Evolutionary conservation across 2,797 vertebrate genomes (phyloP), one percentile per base, ranked within the genome.

Genomic region (Acrocephalus scirpaceus): DNA sequence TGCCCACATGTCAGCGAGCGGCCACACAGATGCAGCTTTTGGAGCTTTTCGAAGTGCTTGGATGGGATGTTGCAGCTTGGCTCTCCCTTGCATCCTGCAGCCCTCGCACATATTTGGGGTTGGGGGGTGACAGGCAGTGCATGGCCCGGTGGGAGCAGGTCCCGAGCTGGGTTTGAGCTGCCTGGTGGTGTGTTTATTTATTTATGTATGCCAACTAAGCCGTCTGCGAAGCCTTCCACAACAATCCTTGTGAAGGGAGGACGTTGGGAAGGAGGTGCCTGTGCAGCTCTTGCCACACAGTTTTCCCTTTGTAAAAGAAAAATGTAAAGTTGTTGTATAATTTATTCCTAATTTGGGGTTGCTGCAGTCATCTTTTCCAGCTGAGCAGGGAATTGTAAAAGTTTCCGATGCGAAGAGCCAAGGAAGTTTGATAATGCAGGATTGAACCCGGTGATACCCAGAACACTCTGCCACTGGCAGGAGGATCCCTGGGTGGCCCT

Each of bases 291-390:
- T 74, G 90, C 93, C 93, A 58, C 83, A 83, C 90, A 67, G 77
- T 96, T 97, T 95, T 80, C 84, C 86, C 84, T 95, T 94, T 91
- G 87, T 92, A 81, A 57, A 64, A 92, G 78, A 95, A 96, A 95
- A 90, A 96, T 94, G 91, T 94, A 94, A 93, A 92, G 91, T 93
- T 92, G 96, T 96, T 96, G 93, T 95, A 96, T 96, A 96, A 97
- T 97, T 96, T 95, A 97, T 96, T 97, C 95, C 93, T 95, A 92
- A 96, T 96, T 94, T 97, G 96, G 93, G 85, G 92, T 97, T 96
- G 93, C 95, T 97, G 97, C 96, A 95, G 93, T 95, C 96, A 87
- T 96, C 92, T 76, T 88, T 96, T 93, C 96, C 93, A 96, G 95
- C 87, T 83, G 87, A 82, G 93, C 81, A 57, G 92, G 56, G 90